Evolutionary conservation across 2,797 vertebrate species (phyloP), one percentile per base, ranked within the genome.

Genomic region (Pristis pectinata): DNA sequence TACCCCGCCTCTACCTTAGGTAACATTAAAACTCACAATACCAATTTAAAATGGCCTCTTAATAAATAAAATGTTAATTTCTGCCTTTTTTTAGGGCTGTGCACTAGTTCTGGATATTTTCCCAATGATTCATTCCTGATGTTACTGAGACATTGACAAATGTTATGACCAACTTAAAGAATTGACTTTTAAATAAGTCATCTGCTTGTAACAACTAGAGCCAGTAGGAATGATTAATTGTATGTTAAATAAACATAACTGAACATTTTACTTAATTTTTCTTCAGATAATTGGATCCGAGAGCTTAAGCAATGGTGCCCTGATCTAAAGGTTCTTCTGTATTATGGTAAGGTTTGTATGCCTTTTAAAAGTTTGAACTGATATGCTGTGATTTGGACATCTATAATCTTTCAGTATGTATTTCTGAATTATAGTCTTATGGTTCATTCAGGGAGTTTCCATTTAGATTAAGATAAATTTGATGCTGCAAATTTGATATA

Each of bases 1-100:
- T 99, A 95, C 99, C n/a, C 99, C 0, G 97, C 98, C n/a, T 99
- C 99, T 95, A 99, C 98, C 0, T 96, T 99, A 95, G 99, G 99
- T 99, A 97, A 97, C 24, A 41, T 85, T 83, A 22, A 30, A 19
- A 67, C 24, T 13, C 24, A 19, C 49, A 34, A 34, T 49, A 30
- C 41, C 49, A 9, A 93, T 67, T 93, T 70, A 27, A 49, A 92
- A 19, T 17, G 11, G n/a, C 10, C 24, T 49, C 44, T 56, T 11
- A 49, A 67, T 22, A 64, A 41, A 64, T 11, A 92, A 67, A 0
- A 37, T 34, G n/a, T 22, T 41, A 49, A 72, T 72, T 89, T 13
- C 30, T 70, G 37, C 27, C 61, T 44, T 41, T 41, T 37, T 72
- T 70, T 41, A 17, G 6, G 10, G 24, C n/a, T 44, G 9, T 22